These are phyloP conservation scores for Mythimna impura DNA, from an alignment of 2,888 invertebrate genomes.

Conservation along the genomic window DNA sequence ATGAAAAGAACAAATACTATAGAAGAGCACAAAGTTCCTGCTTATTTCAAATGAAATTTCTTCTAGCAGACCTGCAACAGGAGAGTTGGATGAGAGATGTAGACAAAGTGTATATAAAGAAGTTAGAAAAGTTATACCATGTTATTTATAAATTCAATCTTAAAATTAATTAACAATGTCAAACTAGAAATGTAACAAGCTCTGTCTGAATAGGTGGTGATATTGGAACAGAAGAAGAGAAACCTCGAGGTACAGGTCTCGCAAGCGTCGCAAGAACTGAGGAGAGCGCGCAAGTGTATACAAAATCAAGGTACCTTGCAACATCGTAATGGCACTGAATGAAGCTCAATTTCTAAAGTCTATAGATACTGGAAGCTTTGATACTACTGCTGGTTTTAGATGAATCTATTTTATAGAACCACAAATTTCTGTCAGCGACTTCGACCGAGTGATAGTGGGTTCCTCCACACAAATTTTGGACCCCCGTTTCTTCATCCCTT, in stretches of 20 bases:
- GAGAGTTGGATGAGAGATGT: no score
- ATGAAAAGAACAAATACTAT: no score
- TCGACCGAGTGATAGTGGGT: no score
- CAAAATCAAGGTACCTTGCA: conserved; percentile 44
- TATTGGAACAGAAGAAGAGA: conserved; percentile 75
- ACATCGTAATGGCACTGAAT: background rate
- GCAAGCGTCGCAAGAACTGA: conserved; percentile 69
- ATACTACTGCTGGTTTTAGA: background rate
- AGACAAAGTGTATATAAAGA: no score
- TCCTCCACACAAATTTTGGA: no score
- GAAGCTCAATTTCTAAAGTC: background rate
- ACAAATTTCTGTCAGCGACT: background rate
- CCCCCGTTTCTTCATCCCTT: no score
- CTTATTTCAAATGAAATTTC: no score
- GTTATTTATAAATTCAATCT: no score
- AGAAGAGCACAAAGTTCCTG: no score
- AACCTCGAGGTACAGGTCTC: conserved; percentile 73
- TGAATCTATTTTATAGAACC: background rate
- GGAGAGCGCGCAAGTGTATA: conserved; percentile 75
- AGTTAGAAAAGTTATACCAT: no score
- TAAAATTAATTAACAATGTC: background rate
- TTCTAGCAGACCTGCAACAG: no score
- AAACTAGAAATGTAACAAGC: background rate
- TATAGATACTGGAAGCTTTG: background rate
- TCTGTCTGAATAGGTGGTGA: conserved; percentile 70